Conservation (phyloP, 2,797 vertebrate genomes). For the Parotocinclus haroldoi region DNA sequence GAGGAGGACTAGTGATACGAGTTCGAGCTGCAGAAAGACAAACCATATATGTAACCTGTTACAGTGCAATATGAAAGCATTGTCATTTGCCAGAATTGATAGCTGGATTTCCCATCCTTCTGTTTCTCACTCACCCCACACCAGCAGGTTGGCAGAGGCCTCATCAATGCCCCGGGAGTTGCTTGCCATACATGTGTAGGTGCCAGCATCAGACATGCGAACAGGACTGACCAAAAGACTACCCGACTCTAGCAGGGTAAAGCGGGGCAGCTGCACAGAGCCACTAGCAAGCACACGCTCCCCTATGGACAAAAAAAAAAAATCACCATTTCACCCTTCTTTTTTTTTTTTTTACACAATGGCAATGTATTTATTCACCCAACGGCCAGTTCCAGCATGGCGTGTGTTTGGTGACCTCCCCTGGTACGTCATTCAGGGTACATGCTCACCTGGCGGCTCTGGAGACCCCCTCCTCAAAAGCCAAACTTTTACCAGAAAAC, state of each 20-base stretch:
- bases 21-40: conserved; percentile 81
- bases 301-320: conserved; percentile 61
- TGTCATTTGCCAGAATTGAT: not conserved
- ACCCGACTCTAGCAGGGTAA: conserved; percentile 92
- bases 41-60: not conserved
- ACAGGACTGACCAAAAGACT: conserved; percentile 91
- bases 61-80: not conserved
- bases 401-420: no score
- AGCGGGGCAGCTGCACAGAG: conserved; percentile 91
- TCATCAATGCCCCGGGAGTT: conserved; percentile 95
- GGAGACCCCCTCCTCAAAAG: no score
- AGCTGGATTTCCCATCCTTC: not conserved
- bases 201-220: conserved; percentile 84
- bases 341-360: no score
- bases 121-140: conserved; percentile 82
- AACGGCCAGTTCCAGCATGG: no score
- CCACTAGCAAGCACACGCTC: conserved; percentile 93
- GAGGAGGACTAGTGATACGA: conserved; percentile 84
- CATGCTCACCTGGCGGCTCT: no score
- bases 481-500: no score
- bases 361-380: no score
- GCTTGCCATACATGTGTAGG: conserved; percentile 92
- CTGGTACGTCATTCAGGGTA: no score
- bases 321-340: no score
- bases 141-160: conserved; percentile 86